Conservation (phyloP, 2,797 vertebrate genomes). For the Spheniscus humboldti region DNA sequence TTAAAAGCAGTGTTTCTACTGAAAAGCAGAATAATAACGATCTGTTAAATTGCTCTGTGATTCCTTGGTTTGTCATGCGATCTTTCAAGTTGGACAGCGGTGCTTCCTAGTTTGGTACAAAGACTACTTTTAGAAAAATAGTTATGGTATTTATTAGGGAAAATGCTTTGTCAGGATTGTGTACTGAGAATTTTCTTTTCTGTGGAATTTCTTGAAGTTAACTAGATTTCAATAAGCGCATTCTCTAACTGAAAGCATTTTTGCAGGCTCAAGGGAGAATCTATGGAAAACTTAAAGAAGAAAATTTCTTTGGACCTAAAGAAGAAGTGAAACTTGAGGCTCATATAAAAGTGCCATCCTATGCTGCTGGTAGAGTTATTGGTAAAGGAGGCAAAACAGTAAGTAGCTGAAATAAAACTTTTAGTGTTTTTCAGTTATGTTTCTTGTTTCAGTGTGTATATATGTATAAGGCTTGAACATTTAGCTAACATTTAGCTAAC, state of each 20-base stretch:
- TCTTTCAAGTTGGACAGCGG: neutral
- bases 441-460: neutral
- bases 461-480: neutral
- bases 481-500: neutral
- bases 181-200: neutral
- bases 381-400: constrained; percentile 99
- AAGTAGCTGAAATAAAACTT: constrained; percentile 62
- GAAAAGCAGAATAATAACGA: neutral
- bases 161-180: neutral
- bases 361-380: constrained; percentile 96
- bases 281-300: constrained; percentile 98
- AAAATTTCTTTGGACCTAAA: constrained; percentile 99
- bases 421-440: neutral
- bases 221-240: neutral
- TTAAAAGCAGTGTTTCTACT: neutral
- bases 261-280: constrained; percentile 95
- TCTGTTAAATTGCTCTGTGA: neutral
- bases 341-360: constrained; percentile 98
- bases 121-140: neutral
- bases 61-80: neutral
- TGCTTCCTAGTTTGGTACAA: neutral
- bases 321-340: constrained; percentile 99
- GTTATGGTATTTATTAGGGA: neutral
- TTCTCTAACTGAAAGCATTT: constrained; percentile 10
- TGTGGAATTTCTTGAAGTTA: neutral